These are phyloP conservation scores for Euplagia quadripunctaria DNA, from an alignment of 2,888 invertebrate species.

Conservation along the genomic window DNA sequence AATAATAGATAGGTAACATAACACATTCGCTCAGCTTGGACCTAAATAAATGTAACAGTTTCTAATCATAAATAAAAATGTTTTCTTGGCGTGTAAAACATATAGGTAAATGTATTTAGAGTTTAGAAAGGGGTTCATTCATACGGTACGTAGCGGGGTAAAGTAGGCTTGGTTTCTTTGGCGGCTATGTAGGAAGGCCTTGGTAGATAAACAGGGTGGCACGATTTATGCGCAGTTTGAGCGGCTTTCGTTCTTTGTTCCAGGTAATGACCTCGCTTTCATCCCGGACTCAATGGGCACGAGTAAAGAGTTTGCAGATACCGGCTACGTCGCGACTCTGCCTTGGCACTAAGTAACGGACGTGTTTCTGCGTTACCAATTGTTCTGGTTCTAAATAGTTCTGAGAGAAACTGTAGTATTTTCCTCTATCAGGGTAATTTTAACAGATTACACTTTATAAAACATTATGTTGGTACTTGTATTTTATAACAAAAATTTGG, in stretches of 20 bases:
- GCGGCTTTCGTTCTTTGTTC: slow-evolving; percentile 84
- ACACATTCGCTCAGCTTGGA: no score
- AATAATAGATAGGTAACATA: no score
- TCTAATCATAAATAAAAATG: not conserved
- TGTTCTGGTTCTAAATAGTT: slow-evolving; percentile 23
- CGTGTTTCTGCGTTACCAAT: slow-evolving; percentile 41
- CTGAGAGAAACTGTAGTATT: not conserved
- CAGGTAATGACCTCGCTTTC: slow-evolving; percentile 87
- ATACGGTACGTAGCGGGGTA: slow-evolving; percentile 59
- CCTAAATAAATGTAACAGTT: no score
- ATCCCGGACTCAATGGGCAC: slow-evolving; percentile 80
- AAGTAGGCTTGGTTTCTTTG: slow-evolving; percentile 84
- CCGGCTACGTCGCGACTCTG: slow-evolving; percentile 55
- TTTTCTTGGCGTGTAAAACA: not conserved
- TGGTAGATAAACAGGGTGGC: slow-evolving; percentile 81
- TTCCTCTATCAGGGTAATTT: not conserved
- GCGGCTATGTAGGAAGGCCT: slow-evolving; percentile 76
- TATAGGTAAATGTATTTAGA: slow-evolving; percentile 63
- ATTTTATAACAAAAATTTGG: not conserved
- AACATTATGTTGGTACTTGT: not conserved
- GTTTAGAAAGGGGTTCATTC: slow-evolving; percentile 70
- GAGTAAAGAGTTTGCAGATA: slow-evolving; percentile 78
- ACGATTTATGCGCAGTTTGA: slow-evolving; percentile 85
- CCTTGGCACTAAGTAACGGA: slow-evolving; percentile 56
- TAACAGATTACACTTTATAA: not conserved